Base-by-base conservation (phyloP, 2,888 invertebrate species). In the Drosophila ustulata region DNA sequence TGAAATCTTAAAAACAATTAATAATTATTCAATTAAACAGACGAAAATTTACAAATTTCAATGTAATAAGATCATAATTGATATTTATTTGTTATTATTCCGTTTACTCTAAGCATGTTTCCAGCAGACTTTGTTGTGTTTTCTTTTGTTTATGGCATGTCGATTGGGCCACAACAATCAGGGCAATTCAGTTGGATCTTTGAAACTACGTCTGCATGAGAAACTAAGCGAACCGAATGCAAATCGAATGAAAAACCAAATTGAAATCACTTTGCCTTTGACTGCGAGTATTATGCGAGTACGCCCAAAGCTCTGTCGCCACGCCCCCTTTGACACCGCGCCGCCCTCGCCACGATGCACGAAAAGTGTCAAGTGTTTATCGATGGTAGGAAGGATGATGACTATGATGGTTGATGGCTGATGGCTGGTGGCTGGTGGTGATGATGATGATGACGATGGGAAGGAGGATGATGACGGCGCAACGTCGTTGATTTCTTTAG, bases 311-410 rank as follows among this genome's bases (percentile, higher is more conserved):
- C 39, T n/a, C 39, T 18, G 32, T 8, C 8, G 8, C 46, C n/a
- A 23, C 34, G 13, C 43, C 37, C 37, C n/a, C 4, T 37, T 5
- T 11, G 4, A 11, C n/a, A n/a, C 37, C 39, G 39, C 39, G 7
- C 39, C 71, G n/a, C 32, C 41, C 37, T 37, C 13, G 65, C 58
- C 53, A 51, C 55, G 50, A 57, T 34, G 51, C 58, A 61, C 47
- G 57, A 78, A 82, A 82, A 82, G 82, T 84, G 84, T 82, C 82
- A 82, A 84, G 82, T 75, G 80, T 49, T 69, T 69, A 62, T 67
- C 58, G 78, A 46, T 69, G 68, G 65, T 43, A 50, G 41, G 49
- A 41, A 46, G 26, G 39, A 52, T 49, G 53, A 55, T 18, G 37
- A 49, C 28, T 30, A 62, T 39, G 70, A 47, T 32, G 66, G 57